Evolutionary conservation across 2,797 vertebrate genomes (phyloP).

Genomic region (Labeo calbasu): DNA sequence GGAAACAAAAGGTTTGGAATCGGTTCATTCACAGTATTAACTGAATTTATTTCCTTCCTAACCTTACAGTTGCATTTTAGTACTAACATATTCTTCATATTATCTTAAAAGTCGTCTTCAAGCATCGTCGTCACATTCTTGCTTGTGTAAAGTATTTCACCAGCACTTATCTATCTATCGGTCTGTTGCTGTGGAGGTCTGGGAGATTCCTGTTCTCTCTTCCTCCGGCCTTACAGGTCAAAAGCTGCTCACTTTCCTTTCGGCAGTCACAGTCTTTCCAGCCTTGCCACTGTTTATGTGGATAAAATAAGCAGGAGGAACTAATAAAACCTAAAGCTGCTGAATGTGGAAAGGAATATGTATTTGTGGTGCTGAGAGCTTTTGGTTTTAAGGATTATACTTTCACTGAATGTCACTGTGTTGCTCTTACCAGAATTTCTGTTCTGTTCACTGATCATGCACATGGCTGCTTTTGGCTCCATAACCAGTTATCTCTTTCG

Average conservation of each 20-base stretch:
- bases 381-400: constrained; percentile 45
- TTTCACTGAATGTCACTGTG: constrained; percentile 50
- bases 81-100: constrained; percentile 48
- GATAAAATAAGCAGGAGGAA: constrained; percentile 27
- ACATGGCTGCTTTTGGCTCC: constrained; percentile 45
- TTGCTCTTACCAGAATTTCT: constrained; percentile 43
- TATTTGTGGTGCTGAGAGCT: constrained; percentile 32
- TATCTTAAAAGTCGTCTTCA: constrained; percentile 29
- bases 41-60: constrained; percentile 57
- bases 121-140: constrained; percentile 11
- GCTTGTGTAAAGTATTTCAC: constrained; percentile 40
- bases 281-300: constrained; percentile 38
- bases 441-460: constrained; percentile 46
- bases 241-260: constrained; percentile 48
- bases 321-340: constrained; percentile 24
- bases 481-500: constrained; percentile 40
- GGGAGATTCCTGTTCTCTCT: constrained; percentile 43
- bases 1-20: constrained; percentile 93
- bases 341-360: constrained; percentile 51
- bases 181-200: constrained; percentile 40
- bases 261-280: constrained; percentile 39
- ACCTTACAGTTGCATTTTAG: constrained; percentile 46
- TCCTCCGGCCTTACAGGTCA: constrained; percentile 37
- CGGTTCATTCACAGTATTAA: constrained; percentile 55
- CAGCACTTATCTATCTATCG: constrained; percentile 28